Evolutionary conservation across 1,140 invertebrate genomes (phyloP), one percentile per base, ranked within the genome.

Genomic region (Chymomyza costata): DNA sequence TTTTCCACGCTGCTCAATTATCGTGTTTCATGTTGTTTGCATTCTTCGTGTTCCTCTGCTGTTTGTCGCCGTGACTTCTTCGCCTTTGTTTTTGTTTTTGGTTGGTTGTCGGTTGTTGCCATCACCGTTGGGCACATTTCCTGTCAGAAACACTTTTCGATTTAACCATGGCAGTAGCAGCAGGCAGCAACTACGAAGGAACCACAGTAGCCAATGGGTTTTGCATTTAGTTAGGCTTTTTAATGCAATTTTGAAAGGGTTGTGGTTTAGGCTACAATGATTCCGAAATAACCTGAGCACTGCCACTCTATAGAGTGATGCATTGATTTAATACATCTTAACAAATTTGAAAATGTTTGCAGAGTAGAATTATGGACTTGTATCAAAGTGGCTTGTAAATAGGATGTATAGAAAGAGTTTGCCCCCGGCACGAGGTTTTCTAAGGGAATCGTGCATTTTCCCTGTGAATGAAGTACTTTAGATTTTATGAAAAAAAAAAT

Each of bases 1-100:
- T 78, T 78, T 78, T 78, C 73, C 73, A 78, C 73, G 73, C 73
- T 71, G 67, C 73, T 78, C 73, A 78, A 78, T 78, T 78, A 78
- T 78, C 73, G 71, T 78, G 71, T 78, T 80, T 78, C 73, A 67
- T 78, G 73, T 34, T 34, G 7, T 78, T 78, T 78, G 73, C 73
- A 67, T 78, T 80, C 73, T 62, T 68, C 63, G 54, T 5, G 8
- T 10, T 30, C 21, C 43, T 15, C 19, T 48, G 56, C 61, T 67
- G 67, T 71, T 61, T 76, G 55, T 74, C 55, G 59, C 65, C n/a
- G n/a, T n/a, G 46, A 52, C 69, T 67, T 39, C 21, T 19, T 7
- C 18, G 17, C 14, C 37, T 3, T 40, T 44, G 21, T 19, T 7
- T 15, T 38, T 49, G 25, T 49, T 38, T 34, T 6, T 19, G 21